Conservation (phyloP, 2,888 invertebrate genomes). For the Phlogophora meticulosa region DNA sequence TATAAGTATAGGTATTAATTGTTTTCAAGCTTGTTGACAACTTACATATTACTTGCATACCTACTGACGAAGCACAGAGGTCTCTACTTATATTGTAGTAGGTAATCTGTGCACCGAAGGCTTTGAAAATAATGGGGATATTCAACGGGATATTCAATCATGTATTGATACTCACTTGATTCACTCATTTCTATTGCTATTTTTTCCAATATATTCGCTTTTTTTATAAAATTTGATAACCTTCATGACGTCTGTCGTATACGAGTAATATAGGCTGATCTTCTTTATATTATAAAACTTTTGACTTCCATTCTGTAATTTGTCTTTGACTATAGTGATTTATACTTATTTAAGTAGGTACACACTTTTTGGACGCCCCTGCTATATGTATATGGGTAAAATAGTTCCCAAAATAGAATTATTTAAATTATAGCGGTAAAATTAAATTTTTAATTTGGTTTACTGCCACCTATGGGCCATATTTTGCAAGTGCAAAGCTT, state of each 20-base stretch:
- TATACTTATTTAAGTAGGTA: too few relatives aligned
- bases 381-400: too few relatives aligned
- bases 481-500: background rate
- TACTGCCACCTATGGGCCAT: conserved; percentile 33
- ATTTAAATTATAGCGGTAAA: too few relatives aligned
- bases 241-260: conserved; percentile 20
- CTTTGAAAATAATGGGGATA: background rate
- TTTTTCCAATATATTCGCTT: conserved; percentile 18
- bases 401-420: too few relatives aligned
- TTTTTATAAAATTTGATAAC: conserved; percentile 18
- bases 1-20: too few relatives aligned
- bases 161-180: conserved; percentile 42
- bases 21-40: too few relatives aligned
- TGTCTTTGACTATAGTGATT: background rate
- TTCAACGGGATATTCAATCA: too few relatives aligned
- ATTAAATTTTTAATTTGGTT: background rate
- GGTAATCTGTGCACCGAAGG: too few relatives aligned
- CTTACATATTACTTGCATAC: too few relatives aligned
- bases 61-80: too few relatives aligned
- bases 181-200: conserved; percentile 38
- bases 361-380: too few relatives aligned
- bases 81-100: too few relatives aligned
- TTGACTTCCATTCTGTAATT: conserved; percentile 15
- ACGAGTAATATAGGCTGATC: conserved; percentile 26
- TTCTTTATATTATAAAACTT: conserved; percentile 23